phyloP scores from a whole-genome alignment of 2,113 vertebrate species.

The Pseudopipra pipra region DNA sequence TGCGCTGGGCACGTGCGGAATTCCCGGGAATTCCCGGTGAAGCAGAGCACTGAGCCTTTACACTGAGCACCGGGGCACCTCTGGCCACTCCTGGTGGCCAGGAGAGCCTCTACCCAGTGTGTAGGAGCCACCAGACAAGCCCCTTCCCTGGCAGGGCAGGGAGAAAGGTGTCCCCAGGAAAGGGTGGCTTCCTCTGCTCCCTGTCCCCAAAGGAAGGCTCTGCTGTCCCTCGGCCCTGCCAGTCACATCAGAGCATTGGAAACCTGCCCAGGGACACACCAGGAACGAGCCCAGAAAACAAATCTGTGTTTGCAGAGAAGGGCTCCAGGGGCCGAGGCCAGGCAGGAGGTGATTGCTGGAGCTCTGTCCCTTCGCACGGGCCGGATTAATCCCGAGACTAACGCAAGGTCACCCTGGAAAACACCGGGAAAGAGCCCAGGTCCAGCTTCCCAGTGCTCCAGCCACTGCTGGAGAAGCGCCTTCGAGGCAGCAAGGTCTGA shows the following conservation, averaged over 20 bases:
- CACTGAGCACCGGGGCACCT: accelerated
- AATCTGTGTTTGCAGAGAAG: background rate
- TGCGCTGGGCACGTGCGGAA: accelerated
- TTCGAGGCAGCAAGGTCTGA: background rate
- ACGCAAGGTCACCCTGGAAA: background rate
- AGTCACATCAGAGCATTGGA: background rate
- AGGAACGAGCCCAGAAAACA: background rate
- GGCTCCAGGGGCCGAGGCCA: background rate
- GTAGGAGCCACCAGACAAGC: background rate
- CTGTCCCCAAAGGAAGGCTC: background rate
- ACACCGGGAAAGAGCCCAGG: background rate
- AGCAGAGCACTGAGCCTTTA: background rate
- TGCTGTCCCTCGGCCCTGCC: background rate
- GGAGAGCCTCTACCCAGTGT: background rate
- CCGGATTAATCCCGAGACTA: background rate
- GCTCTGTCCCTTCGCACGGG: background rate
- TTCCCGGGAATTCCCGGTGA: background rate
- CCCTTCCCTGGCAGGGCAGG: background rate
- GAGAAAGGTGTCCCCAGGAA: background rate
- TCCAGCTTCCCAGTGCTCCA: background rate
- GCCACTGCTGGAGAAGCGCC: background rate
- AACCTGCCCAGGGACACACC: background rate
- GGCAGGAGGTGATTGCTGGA: background rate
- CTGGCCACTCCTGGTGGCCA: background rate
- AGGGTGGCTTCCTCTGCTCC: background rate